Conservation (phyloP, 1,140 invertebrate genomes). For the Dreissena polymorpha region DNA sequence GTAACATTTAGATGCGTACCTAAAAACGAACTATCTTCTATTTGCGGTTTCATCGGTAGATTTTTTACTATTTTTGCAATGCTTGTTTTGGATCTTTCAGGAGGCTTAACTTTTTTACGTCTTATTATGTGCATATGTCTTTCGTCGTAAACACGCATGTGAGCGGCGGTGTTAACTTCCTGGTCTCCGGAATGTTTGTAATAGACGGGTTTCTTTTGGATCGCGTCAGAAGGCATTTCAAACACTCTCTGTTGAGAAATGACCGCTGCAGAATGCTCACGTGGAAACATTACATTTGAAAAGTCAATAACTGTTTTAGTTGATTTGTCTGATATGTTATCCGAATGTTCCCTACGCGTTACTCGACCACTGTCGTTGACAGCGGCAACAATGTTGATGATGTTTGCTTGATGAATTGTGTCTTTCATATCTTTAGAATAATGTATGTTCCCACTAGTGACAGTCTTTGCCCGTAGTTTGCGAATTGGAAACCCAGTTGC, state of each 20-base stretch:
- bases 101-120: background rate
- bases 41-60: slow-evolving; percentile 22
- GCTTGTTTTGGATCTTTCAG: slow-evolving; percentile 1
- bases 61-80: background rate
- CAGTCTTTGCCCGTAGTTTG: too few relatives aligned
- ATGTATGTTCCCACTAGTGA: too few relatives aligned
- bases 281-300: slow-evolving; percentile 19
- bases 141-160: slow-evolving; percentile 4
- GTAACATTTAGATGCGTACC: background rate
- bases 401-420: slow-evolving; percentile 41
- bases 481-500: too few relatives aligned
- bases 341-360: slow-evolving; percentile 4
- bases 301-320: slow-evolving; percentile 4
- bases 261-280: slow-evolving; percentile 27
- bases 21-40: background rate
- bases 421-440: slow-evolving; percentile 37
- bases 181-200: slow-evolving; percentile 50
- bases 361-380: slow-evolving; percentile 19
- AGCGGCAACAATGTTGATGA: slow-evolving; percentile 53
- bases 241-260: slow-evolving; percentile 39
- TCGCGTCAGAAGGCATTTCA: slow-evolving; percentile 29
- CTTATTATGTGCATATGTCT: slow-evolving; percentile 1
- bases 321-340: background rate
- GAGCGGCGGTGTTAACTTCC: slow-evolving; percentile 13
- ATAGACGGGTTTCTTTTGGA: slow-evolving; percentile 49